Conservation (phyloP, 2,888 invertebrate genomes). For the Rotaria socialis region DNA sequence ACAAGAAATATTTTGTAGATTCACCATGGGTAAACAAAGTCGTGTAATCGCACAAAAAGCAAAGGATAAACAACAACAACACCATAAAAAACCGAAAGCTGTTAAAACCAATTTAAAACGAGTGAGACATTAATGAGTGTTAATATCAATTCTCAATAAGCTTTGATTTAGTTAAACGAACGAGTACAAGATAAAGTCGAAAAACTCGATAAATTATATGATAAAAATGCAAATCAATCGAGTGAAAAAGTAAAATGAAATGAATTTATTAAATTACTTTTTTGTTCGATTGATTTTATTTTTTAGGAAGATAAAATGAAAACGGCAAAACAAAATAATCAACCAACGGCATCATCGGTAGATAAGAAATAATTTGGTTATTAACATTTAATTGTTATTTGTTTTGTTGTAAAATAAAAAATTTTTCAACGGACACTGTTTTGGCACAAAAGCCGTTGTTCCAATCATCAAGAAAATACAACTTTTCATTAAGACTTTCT, state of each 20-base stretch:
- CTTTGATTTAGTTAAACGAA: neutral
- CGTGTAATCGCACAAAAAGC: neutral
- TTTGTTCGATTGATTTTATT: too few relatives aligned
- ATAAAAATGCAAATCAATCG: neutral
- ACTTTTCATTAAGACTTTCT: too few relatives aligned
- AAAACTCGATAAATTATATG: slow-evolving; percentile 1
- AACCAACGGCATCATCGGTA: too few relatives aligned
- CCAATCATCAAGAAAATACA: too few relatives aligned
- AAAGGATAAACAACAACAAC: neutral
- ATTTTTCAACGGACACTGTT: too few relatives aligned
- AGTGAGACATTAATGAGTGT: neutral
- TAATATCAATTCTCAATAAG: neutral
- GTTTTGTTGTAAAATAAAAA: too few relatives aligned
- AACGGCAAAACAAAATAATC: too few relatives aligned
- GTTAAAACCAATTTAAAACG: slow-evolving; percentile 33
- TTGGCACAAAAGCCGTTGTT: too few relatives aligned
- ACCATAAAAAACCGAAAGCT: neutral
- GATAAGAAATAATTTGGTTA: too few relatives aligned
- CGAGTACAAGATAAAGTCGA: neutral
- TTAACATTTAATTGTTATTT: too few relatives aligned
- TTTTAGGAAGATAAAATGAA: too few relatives aligned
- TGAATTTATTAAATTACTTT: too few relatives aligned
- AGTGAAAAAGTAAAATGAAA: neutral
- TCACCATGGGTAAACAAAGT: neutral
- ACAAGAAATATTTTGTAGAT: neutral